phyloP scores from a whole-genome alignment of 2,113 vertebrate genomes.

The Pogona vitticeps region DNA sequence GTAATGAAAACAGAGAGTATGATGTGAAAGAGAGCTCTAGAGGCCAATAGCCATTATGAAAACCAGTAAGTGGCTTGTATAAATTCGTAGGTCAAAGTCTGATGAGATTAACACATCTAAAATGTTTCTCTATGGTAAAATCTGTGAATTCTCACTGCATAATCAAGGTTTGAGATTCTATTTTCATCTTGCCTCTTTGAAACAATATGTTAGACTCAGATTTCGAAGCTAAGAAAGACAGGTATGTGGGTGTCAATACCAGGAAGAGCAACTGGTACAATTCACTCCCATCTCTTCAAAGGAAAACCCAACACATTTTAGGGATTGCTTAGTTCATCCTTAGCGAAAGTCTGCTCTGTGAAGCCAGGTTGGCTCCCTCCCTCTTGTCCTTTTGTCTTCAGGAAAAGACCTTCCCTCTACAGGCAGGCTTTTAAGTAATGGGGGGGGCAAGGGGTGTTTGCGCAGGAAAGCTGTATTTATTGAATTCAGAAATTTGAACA shows the following conservation, averaged over 20 bases:
- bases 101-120: background rate
- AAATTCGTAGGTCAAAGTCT: background rate
- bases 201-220: background rate
- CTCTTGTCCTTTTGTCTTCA: too few relatives aligned
- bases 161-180: background rate
- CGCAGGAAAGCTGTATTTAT: too few relatives aligned
- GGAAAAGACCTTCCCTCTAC: too few relatives aligned
- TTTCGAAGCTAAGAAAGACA: background rate
- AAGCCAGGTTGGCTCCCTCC: too few relatives aligned
- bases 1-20: background rate
- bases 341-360: background rate
- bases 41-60: background rate
- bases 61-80: constrained; percentile 19
- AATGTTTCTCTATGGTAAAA: constrained; percentile 10
- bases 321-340: background rate
- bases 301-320: background rate
- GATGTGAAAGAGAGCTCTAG: background rate
- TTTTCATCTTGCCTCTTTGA: background rate
- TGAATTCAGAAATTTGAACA: too few relatives aligned
- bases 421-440: too few relatives aligned
- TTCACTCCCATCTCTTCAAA: too few relatives aligned
- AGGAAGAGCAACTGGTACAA: background rate
- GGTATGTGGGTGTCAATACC: background rate
- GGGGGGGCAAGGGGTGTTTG: too few relatives aligned
- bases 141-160: background rate